Percentiles rank a stretch among this genome's conserved stretches.
These are phyloP conservation scores for Phragmatobia fuliginosa DNA, from an alignment of 2,888 invertebrate species.

Conservation along the genomic window DNA sequence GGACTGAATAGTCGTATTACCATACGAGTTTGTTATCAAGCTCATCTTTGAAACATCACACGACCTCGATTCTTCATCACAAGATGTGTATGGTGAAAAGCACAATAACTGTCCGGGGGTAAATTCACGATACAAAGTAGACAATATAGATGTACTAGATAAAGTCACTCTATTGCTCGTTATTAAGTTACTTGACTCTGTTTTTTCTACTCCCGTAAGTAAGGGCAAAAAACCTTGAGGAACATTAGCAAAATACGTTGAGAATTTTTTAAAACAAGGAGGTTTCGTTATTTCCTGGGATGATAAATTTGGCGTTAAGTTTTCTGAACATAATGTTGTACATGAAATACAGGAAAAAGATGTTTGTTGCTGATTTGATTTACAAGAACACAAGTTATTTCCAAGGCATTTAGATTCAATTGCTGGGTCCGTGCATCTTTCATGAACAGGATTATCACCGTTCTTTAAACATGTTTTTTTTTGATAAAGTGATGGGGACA, in stretches of 20 bases:
- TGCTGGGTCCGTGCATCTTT: not conserved
- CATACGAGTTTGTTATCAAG: not conserved
- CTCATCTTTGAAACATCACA: not conserved
- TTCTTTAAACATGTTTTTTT: not conserved
- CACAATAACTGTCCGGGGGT: not conserved
- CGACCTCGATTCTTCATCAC: slow-evolving; percentile 8
- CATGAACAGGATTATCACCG: not conserved
- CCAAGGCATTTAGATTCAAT: not conserved
- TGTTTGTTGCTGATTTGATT: slow-evolving; percentile 1
- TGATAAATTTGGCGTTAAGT: not conserved
- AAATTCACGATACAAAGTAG: too few species aligned
- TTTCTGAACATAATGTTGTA: not conserved
- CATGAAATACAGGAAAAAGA: slow-evolving; percentile 8
- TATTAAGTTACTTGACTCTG: not conserved
- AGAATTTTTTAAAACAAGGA: slow-evolving; percentile 9
- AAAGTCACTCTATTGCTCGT: not conserved
- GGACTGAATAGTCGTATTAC: not conserved
- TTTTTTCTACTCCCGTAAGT: not conserved
- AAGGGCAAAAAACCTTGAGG: slow-evolving; percentile 5
- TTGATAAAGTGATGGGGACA: not conserved
- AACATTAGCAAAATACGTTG: not conserved
- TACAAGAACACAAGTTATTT: not conserved
- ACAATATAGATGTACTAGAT: not conserved
- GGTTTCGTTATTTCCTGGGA: not conserved
- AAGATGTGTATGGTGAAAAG: slow-evolving; percentile 7